Evolutionary conservation across 2,113 vertebrate genomes (phyloP).

Genomic region (Zapus hudsonius): DNA sequence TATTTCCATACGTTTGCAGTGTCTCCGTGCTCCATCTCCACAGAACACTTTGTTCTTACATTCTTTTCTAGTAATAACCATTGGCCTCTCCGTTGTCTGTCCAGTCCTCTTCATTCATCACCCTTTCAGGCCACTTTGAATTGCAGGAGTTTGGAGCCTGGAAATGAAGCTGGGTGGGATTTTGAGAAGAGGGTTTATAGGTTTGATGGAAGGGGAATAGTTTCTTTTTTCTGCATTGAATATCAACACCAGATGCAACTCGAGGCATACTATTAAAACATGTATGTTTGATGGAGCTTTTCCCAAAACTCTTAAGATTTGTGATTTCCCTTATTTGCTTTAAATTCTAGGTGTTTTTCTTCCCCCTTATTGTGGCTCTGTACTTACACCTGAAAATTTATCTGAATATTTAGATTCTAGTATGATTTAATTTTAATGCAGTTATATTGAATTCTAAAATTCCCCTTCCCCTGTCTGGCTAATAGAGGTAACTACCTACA

Average conservation of each 20-base stretch:
- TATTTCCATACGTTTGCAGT: background rate
- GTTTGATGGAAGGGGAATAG: background rate
- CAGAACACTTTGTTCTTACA: background rate
- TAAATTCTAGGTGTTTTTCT: background rate
- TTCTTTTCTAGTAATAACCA: background rate
- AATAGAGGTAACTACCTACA: background rate
- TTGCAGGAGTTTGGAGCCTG: background rate
- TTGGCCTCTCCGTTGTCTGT: background rate
- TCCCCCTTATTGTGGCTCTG: background rate
- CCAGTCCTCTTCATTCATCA: background rate
- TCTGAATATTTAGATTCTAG: background rate
- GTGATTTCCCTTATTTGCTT: background rate
- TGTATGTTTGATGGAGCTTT: background rate
- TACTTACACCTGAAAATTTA: background rate
- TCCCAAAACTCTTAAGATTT: background rate
- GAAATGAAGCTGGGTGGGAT: background rate
- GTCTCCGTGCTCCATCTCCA: background rate
- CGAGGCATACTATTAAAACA: background rate
- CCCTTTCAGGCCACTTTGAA: background rate
- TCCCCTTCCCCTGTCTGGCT: background rate
- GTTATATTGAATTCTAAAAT: background rate
- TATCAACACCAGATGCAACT: background rate
- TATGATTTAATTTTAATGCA: background rate
- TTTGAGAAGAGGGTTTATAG: background rate
- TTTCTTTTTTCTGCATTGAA: background rate